These are phyloP conservation scores for Melinaea marsaeus DNA, from an alignment of 2,888 invertebrate species.

Conservation along the genomic window DNA sequence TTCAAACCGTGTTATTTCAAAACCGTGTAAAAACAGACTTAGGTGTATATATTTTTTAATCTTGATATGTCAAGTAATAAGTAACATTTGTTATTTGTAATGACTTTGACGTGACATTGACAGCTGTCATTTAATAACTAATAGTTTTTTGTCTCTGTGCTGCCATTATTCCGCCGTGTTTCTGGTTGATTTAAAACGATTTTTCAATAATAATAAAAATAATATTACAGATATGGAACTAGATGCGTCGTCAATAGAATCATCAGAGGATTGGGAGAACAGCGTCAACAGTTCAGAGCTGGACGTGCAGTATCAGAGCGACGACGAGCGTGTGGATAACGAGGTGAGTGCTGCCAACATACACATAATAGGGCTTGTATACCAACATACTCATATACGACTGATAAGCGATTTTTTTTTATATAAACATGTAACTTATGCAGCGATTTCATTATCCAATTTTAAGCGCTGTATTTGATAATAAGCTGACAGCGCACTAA, in stretches of 20 bases:
- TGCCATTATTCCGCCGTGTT: neutral
- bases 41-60: no score
- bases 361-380: neutral
- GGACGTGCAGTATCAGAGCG: constrained; percentile 78
- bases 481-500: no score
- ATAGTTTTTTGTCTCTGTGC: neutral
- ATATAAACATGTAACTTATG: no score
- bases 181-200: neutral
- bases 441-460: no score
- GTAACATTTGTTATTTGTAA: neutral
- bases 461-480: no score
- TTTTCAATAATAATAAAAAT: neutral
- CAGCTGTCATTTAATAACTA: neutral
- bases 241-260: constrained; percentile 66
- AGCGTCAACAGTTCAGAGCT: constrained; percentile 79
- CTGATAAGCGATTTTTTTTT: no score
- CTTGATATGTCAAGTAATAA: neutral
- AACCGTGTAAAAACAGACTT: no score
- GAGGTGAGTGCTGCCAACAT: constrained; percentile 52
- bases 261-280: constrained; percentile 79
- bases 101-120: neutral
- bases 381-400: neutral
- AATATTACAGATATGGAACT: constrained; percentile 52
- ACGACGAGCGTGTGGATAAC: constrained; percentile 73
- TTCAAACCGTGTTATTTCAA: no score